phyloP scores from a whole-genome alignment of 2,797 vertebrate species.

The Okamejei kenojei region DNA sequence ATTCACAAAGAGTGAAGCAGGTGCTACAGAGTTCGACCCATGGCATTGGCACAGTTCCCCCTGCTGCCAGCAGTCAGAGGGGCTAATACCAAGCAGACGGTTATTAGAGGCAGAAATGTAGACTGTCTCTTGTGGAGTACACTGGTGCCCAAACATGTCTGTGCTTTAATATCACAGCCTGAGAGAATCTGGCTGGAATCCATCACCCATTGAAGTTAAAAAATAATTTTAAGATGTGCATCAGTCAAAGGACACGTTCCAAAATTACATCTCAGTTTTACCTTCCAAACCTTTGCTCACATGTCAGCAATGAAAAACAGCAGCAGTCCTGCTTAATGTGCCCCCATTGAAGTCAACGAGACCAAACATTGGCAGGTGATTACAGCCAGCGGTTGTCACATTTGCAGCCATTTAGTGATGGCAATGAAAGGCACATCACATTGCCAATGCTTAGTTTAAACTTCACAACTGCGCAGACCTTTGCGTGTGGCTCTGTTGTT shows the following conservation, averaged over 20 bases:
- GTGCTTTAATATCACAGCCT: background rate
- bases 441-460: background rate
- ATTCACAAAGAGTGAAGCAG: background rate
- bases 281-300: background rate
- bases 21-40: background rate
- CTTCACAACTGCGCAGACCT: background rate
- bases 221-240: background rate
- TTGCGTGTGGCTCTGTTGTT: background rate
- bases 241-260: background rate
- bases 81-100: slow-evolving; percentile 15
- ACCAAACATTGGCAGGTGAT: too few species aligned
- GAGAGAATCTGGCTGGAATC: background rate
- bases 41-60: background rate
- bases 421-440: too few species aligned
- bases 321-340: background rate
- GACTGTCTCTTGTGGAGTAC: background rate
- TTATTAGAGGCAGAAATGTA: background rate
- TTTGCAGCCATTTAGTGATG: too few species aligned
- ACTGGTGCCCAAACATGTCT: background rate
- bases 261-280: background rate
- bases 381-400: too few species aligned
- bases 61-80: background rate
- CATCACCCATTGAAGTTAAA: background rate
- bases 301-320: background rate
- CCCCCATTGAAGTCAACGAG: background rate